Percentiles rank a stretch among this genome's conserved stretches.
Evolutionary conservation across 2,888 invertebrate species (phyloP).

Genomic region (Eurois occulta): DNA sequence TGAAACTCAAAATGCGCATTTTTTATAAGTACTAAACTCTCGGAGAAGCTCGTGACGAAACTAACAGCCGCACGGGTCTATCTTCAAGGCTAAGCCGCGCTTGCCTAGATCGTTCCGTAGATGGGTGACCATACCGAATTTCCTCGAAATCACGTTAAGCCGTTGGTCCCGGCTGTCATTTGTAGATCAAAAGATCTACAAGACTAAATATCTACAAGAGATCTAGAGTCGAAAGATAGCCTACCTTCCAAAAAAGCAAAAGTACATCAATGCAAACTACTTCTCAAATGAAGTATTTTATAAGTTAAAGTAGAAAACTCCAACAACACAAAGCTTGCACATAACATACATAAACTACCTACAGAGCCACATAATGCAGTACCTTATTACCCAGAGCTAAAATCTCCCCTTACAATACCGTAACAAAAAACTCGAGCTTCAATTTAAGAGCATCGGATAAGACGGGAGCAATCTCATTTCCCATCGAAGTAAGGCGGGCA

Average conservation of each 20-base stretch:
- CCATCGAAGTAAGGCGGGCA: conserved; percentile 60
- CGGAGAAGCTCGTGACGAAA: too few relatives aligned
- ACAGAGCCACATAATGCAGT: conserved; percentile 30
- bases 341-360: conserved; percentile 15
- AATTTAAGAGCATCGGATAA: conserved; percentile 64
- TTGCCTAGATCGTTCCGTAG: too few relatives aligned
- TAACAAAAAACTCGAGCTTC: conserved; percentile 58
- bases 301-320: background rate
- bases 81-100: too few relatives aligned
- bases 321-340: background rate
- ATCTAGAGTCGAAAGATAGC: too few relatives aligned
- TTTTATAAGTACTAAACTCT: too few relatives aligned
- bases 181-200: too few relatives aligned
- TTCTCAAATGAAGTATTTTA: background rate
- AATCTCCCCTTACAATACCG: conserved; percentile 54
- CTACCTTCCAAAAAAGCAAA: background rate
- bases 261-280: background rate
- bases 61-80: too few relatives aligned
- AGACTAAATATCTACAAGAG: too few relatives aligned
- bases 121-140: too few relatives aligned
- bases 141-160: too few relatives aligned
- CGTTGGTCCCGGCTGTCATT: too few relatives aligned
- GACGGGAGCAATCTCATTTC: conserved; percentile 60
- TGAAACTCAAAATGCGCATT: too few relatives aligned
- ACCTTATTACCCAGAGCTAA: conserved; percentile 51